Evolutionary conservation across 2,113 vertebrate genomes (phyloP).

Genomic region (Zeus faber): DNA sequence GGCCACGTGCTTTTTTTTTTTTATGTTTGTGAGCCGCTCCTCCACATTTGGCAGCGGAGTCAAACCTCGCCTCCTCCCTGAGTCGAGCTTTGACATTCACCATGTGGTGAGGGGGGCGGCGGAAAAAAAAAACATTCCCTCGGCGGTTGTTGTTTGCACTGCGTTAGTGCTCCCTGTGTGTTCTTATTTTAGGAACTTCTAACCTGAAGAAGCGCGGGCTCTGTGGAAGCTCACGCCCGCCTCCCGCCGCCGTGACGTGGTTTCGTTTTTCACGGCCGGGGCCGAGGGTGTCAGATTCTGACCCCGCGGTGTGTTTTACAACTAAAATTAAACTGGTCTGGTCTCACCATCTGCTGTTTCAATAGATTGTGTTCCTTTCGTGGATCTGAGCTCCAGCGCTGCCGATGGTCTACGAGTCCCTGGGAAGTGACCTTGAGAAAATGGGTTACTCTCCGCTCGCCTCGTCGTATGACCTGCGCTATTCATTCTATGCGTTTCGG

Average conservation of each 20-base stretch:
- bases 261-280: no score
- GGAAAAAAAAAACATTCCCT: background rate
- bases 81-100: background rate
- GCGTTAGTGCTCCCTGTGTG: background rate
- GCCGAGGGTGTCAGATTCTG: no score
- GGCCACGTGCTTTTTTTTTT: no score
- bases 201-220: background rate
- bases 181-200: background rate
- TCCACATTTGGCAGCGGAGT: background rate
- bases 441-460: slow-evolving; percentile 5
- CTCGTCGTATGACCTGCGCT: slow-evolving; percentile 41
- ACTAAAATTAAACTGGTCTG: no score
- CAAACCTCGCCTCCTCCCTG: background rate
- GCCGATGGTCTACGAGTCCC: background rate
- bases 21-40: background rate
- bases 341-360: no score
- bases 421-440: slow-evolving; percentile 11
- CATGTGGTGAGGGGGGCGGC: no score
- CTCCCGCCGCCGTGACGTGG: no score
- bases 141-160: background rate
- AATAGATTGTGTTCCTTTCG: no score
- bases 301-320: no score
- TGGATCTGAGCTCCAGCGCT: background rate
- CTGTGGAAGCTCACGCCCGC: no score
- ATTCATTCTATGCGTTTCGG: slow-evolving; percentile 15